Percentiles rank a stretch among this genome's conserved stretches.
phyloP scores from a whole-genome alignment of 1,140 invertebrate genomes.

The Macrobrachium rosenbergii region DNA sequence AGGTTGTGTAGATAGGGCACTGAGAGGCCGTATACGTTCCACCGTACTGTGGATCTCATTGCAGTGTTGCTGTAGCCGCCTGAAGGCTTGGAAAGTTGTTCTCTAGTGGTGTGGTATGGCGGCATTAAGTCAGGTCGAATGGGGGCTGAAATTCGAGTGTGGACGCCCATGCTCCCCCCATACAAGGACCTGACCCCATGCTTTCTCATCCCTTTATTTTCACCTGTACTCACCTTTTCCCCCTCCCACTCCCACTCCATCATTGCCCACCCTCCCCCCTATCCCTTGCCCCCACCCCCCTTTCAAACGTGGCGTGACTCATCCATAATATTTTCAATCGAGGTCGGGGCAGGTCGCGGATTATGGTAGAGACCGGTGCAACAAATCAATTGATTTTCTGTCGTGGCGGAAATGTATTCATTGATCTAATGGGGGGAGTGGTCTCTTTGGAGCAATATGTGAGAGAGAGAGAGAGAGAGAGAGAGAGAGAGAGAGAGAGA shows the following conservation, averaged over 20 bases:
- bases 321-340: conserved; percentile 56
- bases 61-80: no score
- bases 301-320: conserved; percentile 36
- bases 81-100: no score
- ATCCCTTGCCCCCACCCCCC: background rate
- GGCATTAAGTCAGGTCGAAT: no score
- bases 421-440: conserved; percentile 31
- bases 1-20: no score
- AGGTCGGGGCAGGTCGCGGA: conserved; percentile 54
- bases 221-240: background rate
- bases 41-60: no score
- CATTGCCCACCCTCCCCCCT: background rate
- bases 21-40: no score
- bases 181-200: background rate
- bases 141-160: no score
- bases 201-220: background rate
- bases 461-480: background rate
- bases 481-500: conserved; percentile 3
- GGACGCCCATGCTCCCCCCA: background rate
- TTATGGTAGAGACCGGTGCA: conserved; percentile 48
- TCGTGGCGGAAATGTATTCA: conserved; percentile 53
- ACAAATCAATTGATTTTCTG: conserved; percentile 62
- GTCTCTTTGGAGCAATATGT: background rate
- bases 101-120: no score
- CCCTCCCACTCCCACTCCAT: background rate